Base-by-base conservation (phyloP, 2,797 vertebrate genomes). In the Typhlichthys eigenmanni region DNA sequence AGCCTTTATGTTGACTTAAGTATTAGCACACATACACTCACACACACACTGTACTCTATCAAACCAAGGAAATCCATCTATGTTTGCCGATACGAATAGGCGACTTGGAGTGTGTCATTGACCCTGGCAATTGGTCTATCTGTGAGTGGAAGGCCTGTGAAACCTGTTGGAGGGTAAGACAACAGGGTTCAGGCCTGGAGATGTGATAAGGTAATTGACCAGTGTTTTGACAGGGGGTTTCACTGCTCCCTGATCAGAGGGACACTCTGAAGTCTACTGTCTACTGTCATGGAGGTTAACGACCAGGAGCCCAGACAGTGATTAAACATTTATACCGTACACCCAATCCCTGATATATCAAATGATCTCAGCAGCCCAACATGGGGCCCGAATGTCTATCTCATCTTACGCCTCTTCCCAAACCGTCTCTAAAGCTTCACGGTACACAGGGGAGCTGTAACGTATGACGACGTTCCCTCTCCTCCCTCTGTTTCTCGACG, bases 271-370 rank as follows among this genome's bases (percentile, higher is more conserved):
- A 71, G 68, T 76, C 64, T 56, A 66, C 75, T 78, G 72, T 76
- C 72, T 56, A 66, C 75, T 78, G 72, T 76, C 74, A 79, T 79
- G 61, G 66, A 85, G 85, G 88, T 88, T 87, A 89, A 90, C 74
- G 62, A 84, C 75, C 79, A 73, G 68, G 68, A 85, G 81, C 79
- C 82, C 84, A 90, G 85, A 89, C 82, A 77, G 77, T 80, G 80
- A 92, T 90, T 87, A 88, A 87, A 89, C 82, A 85, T 90, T 88
- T 90, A 88, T 82, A 88, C 47, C 24, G 66, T 85, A 85, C 72
- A 88, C 79, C 70, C 76, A 81, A 84, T 66, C 76, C 69, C 76
- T 81, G 82, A 82, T 79, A 78, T 85, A 87, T 87, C 82, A 87
- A 84, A 83, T 79, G 61, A 75, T 85, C 68, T 79, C 75, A 77